Evolutionary conservation across 1,140 invertebrate genomes (phyloP).

Genomic region (Pachypeltis micranthus): DNA sequence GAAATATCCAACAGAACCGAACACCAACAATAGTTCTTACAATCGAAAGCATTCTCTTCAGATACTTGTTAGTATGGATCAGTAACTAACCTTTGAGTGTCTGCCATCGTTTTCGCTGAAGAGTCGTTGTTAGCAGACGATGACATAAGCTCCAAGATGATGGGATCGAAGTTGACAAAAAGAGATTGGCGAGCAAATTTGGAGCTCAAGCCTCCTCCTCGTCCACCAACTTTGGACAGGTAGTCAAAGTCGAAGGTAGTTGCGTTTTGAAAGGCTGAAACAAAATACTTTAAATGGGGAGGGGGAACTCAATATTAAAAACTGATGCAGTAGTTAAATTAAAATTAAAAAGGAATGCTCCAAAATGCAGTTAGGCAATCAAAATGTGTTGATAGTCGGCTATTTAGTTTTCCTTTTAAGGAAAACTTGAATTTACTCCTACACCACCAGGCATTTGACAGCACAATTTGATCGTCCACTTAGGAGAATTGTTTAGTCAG

Average conservation of each 20-base stretch:
- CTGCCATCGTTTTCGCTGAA: too few species aligned
- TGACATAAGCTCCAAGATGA: background rate
- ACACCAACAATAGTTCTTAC: too few species aligned
- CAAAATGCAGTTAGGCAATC: too few species aligned
- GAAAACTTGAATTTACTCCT: background rate
- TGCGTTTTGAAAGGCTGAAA: constrained; percentile 14
- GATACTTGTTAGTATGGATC: too few species aligned
- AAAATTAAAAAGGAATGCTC: too few species aligned
- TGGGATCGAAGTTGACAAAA: constrained; percentile 47
- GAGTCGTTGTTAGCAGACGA: background rate
- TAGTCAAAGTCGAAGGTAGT: constrained; percentile 13
- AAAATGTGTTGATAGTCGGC: too few species aligned
- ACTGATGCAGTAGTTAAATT: too few species aligned
- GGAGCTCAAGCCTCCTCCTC: background rate
- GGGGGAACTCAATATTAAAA: constrained; percentile 7
- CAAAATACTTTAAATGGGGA: background rate
- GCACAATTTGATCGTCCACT: background rate
- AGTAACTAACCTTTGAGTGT: too few species aligned
- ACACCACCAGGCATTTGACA: constrained; percentile 4
- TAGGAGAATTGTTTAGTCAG: background rate
- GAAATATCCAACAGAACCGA: too few species aligned
- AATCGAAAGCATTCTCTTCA: too few species aligned
- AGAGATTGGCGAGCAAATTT: constrained; percentile 37
- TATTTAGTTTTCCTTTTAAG: too few species aligned
- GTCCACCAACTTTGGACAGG: constrained; percentile 2